Base-by-base conservation (phyloP, 2,888 invertebrate genomes). In the Catonia carolina region DNA sequence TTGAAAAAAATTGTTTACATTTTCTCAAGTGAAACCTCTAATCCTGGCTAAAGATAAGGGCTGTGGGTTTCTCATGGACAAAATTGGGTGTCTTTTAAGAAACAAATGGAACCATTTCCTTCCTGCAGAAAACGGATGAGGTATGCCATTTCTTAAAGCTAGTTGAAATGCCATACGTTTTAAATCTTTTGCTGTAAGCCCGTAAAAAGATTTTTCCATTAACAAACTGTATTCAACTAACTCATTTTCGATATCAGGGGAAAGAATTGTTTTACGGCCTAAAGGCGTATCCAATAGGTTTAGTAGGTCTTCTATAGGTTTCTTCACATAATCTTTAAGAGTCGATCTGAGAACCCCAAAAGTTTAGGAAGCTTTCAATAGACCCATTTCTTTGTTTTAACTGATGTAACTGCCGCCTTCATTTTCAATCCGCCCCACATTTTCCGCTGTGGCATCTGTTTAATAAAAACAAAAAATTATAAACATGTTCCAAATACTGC, bases 41-140 rank as follows among this genome's bases (percentile, higher is more conserved):
- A 41, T 39, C 22, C 60, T 55, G 15, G 61, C 50, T 31, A 56
- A 45, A 14, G 59, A 59, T 15, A 61, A 2, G n/a, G 37, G 15
- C 31, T 55, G 54, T 33, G 63, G 63, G 2, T 20, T 57, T 18
- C 58, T 47, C n/a, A 62, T 10, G 20, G 56, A 15, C n/a, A 62
- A 27, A 14, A 14, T 27, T 7, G 58, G 58, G 36, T 62, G 50
- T 14, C 61, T 49, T 14, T 53, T 50, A 23, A 60, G 23, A 57
- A 60, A 60, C 12, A 15, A 10, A 8, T 20, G 3, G 7, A 57
- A 15, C 58, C 58, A 57, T 42, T 58, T 56, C 20, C 35, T 6
- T 15, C 57, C 60, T 15, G 37, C 37, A 15, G 37, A 37, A 10
- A 37, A 37, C 3, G 37, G 37, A 10, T 37, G n/a, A 6, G n/a